Evolutionary conservation across 2,888 invertebrate genomes (phyloP), one percentile per base, ranked within the genome.

Genomic region (Metacarcinus magister): DNA sequence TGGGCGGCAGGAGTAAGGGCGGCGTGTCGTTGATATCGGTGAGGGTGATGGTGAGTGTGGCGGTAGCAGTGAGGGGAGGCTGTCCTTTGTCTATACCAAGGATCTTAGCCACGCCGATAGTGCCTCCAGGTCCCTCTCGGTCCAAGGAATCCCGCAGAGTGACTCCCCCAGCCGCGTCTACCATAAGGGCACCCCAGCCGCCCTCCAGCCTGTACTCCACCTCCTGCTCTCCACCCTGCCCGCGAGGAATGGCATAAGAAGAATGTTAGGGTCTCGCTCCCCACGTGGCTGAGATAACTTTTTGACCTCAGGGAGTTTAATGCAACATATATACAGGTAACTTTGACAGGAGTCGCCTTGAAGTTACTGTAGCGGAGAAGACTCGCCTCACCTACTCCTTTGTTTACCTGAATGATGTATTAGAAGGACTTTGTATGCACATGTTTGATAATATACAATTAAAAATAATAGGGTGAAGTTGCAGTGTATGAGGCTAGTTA

Each of bases 11-110:
- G 16, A 96, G 96, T 23, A 67, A 39, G 32, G 96, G 96, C 19
- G 96, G 93, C n/a, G 93, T 92, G 91, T 96, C 96, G 94, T 96
- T 96, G 46, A 96, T 93, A 44, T 96, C 96, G 0, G 89, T 93
- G 60, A 96, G 60, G 7, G 95, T 96, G 89, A 96, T 93, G 48
- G 95, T 93, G 54, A 96, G 95, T 16, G 96, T 93, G 54, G 96
- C 95, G 44, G 96, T 95, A 16, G 95, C 43, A 13, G 95, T 28
- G 67, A 94, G 94, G 4, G 94, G 95, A 23, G 96, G 96, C 4
- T 13, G 48, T 7, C 96, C 96, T 3, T 48, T 48, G 94, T 96
- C 96, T 44, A 95, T 90, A 5, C 89, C 95, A 39, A 96, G 28
- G 90, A 96, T 75, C 87, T 48, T 89, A 39, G 95, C 96, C 19